Percentiles rank a stretch among this genome's conserved stretches.
phyloP scores from a whole-genome alignment of 2,888 invertebrate species.

The Argyra leucocephala region DNA sequence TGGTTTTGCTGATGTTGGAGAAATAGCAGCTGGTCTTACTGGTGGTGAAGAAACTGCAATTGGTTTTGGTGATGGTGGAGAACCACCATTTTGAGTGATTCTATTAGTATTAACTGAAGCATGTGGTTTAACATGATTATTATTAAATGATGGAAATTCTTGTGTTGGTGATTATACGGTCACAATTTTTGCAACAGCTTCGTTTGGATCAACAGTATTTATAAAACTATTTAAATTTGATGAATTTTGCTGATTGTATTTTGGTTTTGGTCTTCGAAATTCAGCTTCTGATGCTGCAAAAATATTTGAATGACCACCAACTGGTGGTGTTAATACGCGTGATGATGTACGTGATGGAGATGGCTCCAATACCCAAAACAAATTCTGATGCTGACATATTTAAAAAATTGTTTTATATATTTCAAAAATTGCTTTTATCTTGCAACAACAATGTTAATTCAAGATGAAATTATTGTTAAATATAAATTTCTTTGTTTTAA shows the following conservation, averaged over 20 bases:
- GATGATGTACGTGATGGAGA: constrained; percentile 49
- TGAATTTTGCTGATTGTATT: constrained; percentile 46
- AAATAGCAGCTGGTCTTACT: not conserved
- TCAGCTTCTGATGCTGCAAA: constrained; percentile 51
- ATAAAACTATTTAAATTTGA: constrained; percentile 44
- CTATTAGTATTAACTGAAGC: too few species aligned
- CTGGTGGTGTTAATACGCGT: constrained; percentile 60
- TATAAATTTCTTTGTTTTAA: too few species aligned
- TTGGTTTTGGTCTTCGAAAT: constrained; percentile 45
- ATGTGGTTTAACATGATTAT: constrained; percentile 11
- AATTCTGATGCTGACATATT: constrained; percentile 37
- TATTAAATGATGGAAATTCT: constrained; percentile 18
- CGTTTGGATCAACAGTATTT: constrained; percentile 41
- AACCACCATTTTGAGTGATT: too few species aligned
- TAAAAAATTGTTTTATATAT: too few species aligned
- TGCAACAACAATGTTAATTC: too few species aligned
- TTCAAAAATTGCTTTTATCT: too few species aligned
- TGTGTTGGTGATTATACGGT: constrained; percentile 5
- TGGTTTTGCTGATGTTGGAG: not conserved
- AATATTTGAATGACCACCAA: constrained; percentile 59
- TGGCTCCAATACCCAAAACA: constrained; percentile 49
- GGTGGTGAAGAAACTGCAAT: not conserved
- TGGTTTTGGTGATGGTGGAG: too few species aligned
- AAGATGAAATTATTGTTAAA: too few species aligned
- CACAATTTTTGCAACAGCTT: constrained; percentile 33